phyloP scores from a whole-genome alignment of 2,888 invertebrate species.

The Trachelus troglodyta region DNA sequence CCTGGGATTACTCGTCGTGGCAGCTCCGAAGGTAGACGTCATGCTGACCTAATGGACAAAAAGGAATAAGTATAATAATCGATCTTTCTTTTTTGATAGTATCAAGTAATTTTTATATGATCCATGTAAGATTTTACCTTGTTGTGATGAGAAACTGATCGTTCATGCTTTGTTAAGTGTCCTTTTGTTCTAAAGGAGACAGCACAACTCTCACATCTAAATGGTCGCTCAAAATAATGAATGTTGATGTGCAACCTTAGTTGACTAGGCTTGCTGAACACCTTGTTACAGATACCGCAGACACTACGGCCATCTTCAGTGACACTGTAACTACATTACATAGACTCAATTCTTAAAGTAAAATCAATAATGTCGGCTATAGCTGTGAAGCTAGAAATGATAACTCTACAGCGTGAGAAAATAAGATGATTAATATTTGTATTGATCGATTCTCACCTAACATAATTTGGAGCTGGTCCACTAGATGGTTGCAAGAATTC shows the following conservation, averaged over 20 bases:
- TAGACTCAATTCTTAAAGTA: conserved; percentile 33
- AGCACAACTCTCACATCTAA: conserved; percentile 90
- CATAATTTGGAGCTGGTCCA: conserved; percentile 63
- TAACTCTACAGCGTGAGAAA: not conserved
- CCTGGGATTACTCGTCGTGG: conserved; percentile 89
- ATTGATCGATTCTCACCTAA: conserved; percentile 48
- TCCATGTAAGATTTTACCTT: conserved; percentile 71
- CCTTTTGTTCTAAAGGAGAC: conserved; percentile 91
- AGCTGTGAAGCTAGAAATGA: not conserved
- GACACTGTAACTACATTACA: conserved; percentile 62
- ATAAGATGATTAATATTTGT: not conserved
- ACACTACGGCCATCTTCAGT: conserved; percentile 82
- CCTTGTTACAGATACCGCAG: conserved; percentile 90
- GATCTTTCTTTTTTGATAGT: not conserved
- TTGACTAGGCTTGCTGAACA: conserved; percentile 92
- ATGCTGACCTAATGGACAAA: conserved; percentile 71
- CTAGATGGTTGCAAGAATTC: conserved; percentile 65
- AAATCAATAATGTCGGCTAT: not conserved
- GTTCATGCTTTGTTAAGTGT: conserved; percentile 92
- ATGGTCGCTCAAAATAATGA: conserved; percentile 93
- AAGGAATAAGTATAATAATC: not conserved
- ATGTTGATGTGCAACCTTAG: conserved; percentile 93
- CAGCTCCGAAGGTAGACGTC: conserved; percentile 86
- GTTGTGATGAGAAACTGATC: conserved; percentile 91
- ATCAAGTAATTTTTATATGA: not conserved